Evolutionary conservation across 2,113 vertebrate species (phyloP), one percentile per base, ranked within the genome.

Genomic region (Callocephalon fimbriatum): DNA sequence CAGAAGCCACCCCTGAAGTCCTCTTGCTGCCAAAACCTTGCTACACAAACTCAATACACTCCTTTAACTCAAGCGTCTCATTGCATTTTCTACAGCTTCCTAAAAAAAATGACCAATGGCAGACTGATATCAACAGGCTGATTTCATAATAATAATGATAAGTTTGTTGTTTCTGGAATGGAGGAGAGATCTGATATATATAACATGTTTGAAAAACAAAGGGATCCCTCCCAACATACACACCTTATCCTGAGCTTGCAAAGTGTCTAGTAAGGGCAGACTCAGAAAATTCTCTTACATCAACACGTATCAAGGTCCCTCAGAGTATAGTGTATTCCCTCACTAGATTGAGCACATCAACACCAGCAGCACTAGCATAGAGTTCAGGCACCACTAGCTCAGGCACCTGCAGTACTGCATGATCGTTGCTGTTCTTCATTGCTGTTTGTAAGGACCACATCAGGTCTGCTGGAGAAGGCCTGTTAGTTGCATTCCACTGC

Each of bases 401-500:
- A 2, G 99, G 95, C 7, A 98, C 98, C 84, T 98, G 99, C 42
- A 99, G 85, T 35, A 99, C 98, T 16, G 97, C 96, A 90, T 98
- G 98, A 83, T 98, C 99, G 32, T 98, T 98, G 58, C 99, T 98
- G 19, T 88, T 97, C 75, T 98, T 99, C 51, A 98, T 76, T 8
- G 97, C 99, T 20, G 91, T 89, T 80, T 97, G 86, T 8, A 99
- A 97, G 75, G 97, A 98, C 27, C 58, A 95, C 53, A 84, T 77
- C 72, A 99, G 89, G 22, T 99, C 98, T 26, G 88, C 77, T 68
- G 98, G 96, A 9, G 97, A 93, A 15, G 98, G 98, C 6, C 99
- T 98, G 13, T 98, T 97, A 22, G 96, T 65, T 61, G 98, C 98
- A 78, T 93, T 98, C 99, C 99, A 99, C 16, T 98, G 98, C 98